Conservation (phyloP, 1,140 invertebrate genomes). For the Drosophila subpulchrella region DNA sequence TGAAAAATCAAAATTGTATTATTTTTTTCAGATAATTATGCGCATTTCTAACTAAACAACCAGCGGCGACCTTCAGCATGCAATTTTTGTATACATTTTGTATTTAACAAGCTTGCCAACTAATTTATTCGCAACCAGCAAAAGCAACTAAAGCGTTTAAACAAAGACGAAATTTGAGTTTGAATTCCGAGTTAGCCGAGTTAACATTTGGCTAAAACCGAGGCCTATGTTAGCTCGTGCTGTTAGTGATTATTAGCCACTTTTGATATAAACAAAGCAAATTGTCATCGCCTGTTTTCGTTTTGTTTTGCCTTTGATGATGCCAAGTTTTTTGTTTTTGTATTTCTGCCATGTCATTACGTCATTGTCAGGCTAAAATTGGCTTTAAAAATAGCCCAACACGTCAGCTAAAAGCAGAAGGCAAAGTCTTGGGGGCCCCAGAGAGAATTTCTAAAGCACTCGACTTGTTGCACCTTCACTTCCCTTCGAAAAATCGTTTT, state of each 20-base stretch:
- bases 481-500: slow-evolving; percentile 8
- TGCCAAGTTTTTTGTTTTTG: slow-evolving; percentile 44
- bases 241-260: slow-evolving; percentile 34
- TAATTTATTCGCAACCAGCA: slow-evolving; percentile 54
- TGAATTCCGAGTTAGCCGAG: slow-evolving; percentile 13
- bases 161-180: slow-evolving; percentile 21
- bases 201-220: slow-evolving; percentile 1
- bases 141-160: slow-evolving; percentile 47
- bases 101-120: slow-evolving; percentile 43
- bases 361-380: slow-evolving; percentile 77
- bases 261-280: slow-evolving; percentile 77
- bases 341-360: slow-evolving; percentile 59
- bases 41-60: slow-evolving; percentile 75
- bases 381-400: slow-evolving; percentile 79
- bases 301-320: slow-evolving; percentile 42
- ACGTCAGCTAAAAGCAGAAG: slow-evolving; percentile 67
- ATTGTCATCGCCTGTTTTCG: slow-evolving; percentile 56
- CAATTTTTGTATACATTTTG: slow-evolving; percentile 37
- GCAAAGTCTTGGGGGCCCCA: slow-evolving; percentile 45
- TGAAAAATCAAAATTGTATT: slow-evolving; percentile 70
- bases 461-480: slow-evolving; percentile 34
- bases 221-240: slow-evolving; percentile 14
- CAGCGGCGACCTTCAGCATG: slow-evolving; percentile 37
- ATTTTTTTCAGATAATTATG: slow-evolving; percentile 60
- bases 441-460: slow-evolving; percentile 34